Conservation (phyloP, 2,797 vertebrate genomes). For the Darevskia nairensis region DNA sequence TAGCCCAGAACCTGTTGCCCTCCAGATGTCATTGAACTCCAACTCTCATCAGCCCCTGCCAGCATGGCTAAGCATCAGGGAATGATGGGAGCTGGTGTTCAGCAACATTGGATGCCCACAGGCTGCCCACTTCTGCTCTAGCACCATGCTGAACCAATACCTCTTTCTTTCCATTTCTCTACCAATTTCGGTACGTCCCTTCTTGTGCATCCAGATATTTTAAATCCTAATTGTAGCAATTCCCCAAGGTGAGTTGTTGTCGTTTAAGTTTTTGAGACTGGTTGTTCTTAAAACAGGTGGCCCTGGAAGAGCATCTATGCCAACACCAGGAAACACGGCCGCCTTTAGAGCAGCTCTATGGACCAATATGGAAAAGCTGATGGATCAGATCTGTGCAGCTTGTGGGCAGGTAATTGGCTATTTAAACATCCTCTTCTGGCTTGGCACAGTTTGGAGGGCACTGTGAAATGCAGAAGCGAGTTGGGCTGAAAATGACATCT, state of each 20-base stretch:
- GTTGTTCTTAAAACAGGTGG: slow-evolving; percentile 77
- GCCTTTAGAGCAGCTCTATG: slow-evolving; percentile 96
- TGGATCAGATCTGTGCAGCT: slow-evolving; percentile 95
- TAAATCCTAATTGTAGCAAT: neutral
- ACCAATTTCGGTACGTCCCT: too few relatives aligned
- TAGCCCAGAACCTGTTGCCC: neutral
- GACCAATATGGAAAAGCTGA: slow-evolving; percentile 97
- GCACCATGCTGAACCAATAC: neutral
- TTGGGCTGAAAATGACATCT: slow-evolving; percentile 33
- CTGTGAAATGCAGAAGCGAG: slow-evolving; percentile 13
- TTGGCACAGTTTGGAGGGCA: neutral
- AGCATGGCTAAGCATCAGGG: neutral
- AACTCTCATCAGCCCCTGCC: neutral
- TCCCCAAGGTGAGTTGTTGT: neutral
- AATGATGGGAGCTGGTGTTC: neutral
- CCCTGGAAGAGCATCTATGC: slow-evolving; percentile 92
- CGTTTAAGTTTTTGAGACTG: neutral
- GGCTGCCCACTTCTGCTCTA: neutral
- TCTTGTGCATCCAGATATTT: neutral
- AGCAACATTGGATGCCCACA: neutral
- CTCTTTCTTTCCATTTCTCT: neutral
- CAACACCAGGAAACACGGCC: slow-evolving; percentile 92
- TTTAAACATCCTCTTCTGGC: neutral
- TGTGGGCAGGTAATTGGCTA: slow-evolving; percentile 82
- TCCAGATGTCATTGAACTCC: neutral